Base-by-base conservation (phyloP, 1,140 invertebrate genomes). In the Cryptotermes secundus region DNA sequence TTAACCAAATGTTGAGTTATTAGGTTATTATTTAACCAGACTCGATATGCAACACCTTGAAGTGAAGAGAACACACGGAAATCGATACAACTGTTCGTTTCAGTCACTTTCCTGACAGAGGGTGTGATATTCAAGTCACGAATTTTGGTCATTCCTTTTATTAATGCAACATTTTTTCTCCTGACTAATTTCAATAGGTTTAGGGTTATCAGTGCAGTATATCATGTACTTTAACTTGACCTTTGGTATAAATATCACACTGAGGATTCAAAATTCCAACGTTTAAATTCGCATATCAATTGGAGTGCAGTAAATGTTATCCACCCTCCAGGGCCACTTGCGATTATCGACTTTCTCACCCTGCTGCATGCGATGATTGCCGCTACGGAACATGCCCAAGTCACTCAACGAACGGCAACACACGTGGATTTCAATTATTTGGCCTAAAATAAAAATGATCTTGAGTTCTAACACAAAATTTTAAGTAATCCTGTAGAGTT, bases 301-400 rank as follows among this genome's bases (percentile, higher is more conserved):
- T 19, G 3, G 19, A 36, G 38, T 38, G 31, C 38, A 19, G 24
- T 24, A 36, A n/a, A 22, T 34, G 24, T 31, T 26, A 26, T 34
- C 38, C 36, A 26, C 31, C 31, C 36, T 38, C 19, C 81, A 82
- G 45, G 36, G 81, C 81, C 81, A 31, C 45, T 31, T 10, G n/a
- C 19, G 42, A 45, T 82, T 82, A 82, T 82, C 53, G 81, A 82
- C 81, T 82, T 82, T 81, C 45, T 42, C 31, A 45, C 38, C 81
- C 26, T 45, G 19, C 81, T 53, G 81, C 81, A 82, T 82, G 45
- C 45, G 26, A 31, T 16, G 59, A 72, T 26, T 26, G 26, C 59
- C 59, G 26, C 31, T n/a, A 72, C n/a, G 31, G 59, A 72, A 72
- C 59, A 72, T 72, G 59, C 26, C n/a, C 59, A 72, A 72, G 9